Evolutionary conservation across 2,797 vertebrate species (phyloP).

Genomic region (Margarornis squamiger): DNA sequence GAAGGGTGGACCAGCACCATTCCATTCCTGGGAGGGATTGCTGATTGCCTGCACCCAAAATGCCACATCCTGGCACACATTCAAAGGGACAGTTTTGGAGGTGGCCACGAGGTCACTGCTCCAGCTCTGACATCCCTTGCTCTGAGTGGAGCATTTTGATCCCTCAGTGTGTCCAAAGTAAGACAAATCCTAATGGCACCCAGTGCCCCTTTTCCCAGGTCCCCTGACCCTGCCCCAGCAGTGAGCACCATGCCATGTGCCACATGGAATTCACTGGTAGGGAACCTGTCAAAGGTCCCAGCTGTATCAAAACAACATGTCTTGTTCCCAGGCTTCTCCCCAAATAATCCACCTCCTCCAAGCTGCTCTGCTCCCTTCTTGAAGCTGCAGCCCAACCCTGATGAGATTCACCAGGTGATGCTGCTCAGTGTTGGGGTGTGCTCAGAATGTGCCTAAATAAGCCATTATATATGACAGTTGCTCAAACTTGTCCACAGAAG

Average conservation of each 20-base stretch:
- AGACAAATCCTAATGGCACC: background rate
- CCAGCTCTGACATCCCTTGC: background rate
- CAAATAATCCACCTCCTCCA: accelerated
- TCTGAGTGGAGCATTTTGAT: background rate
- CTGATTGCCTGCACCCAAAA: background rate
- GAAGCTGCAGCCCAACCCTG: background rate
- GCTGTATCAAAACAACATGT: background rate
- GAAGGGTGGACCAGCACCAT: background rate
- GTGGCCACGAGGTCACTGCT: background rate
- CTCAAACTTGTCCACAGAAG: background rate
- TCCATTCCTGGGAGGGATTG: background rate
- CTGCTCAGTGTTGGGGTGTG: accelerated
- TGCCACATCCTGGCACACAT: background rate
- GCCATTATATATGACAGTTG: accelerated
- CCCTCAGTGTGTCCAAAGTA: background rate
- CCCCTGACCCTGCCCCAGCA: background rate
- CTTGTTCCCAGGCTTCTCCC: background rate
- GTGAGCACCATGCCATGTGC: accelerated
- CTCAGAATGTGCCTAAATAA: accelerated
- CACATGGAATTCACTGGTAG: accelerated
- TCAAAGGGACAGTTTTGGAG: accelerated
- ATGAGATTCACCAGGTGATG: background rate
- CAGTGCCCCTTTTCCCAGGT: background rate
- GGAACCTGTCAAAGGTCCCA: background rate
- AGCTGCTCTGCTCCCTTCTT: accelerated